Percentiles rank a stretch among this genome's conserved stretches.
Evolutionary conservation across 2,113 vertebrate genomes (phyloP).

Genomic region (Ciconia maguari): DNA sequence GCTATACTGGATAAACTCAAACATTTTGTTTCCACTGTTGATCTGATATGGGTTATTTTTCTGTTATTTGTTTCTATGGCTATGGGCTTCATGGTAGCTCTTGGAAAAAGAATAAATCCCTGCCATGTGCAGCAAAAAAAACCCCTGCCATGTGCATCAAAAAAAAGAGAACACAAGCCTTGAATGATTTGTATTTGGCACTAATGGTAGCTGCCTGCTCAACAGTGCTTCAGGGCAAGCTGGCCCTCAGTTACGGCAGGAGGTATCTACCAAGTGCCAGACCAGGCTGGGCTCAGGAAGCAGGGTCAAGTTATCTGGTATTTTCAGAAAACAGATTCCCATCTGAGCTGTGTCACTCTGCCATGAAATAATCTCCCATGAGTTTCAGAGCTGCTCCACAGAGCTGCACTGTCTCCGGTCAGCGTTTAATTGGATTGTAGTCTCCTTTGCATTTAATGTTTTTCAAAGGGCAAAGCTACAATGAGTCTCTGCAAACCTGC

Average conservation of each 20-base stretch:
- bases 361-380: neutral
- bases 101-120: neutral
- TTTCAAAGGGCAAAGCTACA: neutral
- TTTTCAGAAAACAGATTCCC: conserved; percentile 10
- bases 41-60: neutral
- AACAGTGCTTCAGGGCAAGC: neutral
- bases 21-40: neutral
- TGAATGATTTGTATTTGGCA: neutral
- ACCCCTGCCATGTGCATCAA: neutral
- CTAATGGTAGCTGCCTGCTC: neutral
- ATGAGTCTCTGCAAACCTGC: neutral
- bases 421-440: neutral
- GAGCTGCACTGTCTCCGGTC: neutral
- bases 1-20: neutral
- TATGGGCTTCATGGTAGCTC: neutral
- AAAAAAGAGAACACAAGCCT: neutral
- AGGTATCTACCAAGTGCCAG: neutral
- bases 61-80: neutral
- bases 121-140: neutral
- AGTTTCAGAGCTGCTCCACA: neutral
- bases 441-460: neutral
- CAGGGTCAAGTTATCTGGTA: neutral
- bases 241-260: neutral
- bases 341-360: neutral
- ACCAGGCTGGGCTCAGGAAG: neutral